These are phyloP conservation scores for Phrixothrix hirtus DNA, from an alignment of 2,888 invertebrate genomes.

Conservation along the genomic window DNA sequence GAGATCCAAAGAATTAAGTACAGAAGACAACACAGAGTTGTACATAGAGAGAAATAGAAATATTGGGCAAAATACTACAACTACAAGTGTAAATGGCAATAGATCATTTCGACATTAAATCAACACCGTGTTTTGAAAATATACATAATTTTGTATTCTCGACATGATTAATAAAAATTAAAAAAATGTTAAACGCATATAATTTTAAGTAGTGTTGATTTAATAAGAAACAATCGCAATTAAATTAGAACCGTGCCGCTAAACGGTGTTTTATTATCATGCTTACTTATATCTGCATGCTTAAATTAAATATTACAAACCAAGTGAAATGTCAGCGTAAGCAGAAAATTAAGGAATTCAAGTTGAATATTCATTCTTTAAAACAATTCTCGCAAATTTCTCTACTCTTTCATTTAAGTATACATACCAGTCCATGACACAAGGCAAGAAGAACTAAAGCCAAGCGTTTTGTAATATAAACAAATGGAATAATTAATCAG, in stretches of 20 bases:
- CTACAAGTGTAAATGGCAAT: slow-evolving; percentile 40
- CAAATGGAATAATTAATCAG: no score
- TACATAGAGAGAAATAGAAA: slow-evolving; percentile 56
- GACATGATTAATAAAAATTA: no score
- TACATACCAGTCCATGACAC: slow-evolving; percentile 8
- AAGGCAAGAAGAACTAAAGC: slow-evolving; percentile 10
- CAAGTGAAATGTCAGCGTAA: slow-evolving; percentile 21
- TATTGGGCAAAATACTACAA: slow-evolving; percentile 35
- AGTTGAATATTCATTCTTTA: not conserved
- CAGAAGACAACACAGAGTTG: slow-evolving; percentile 53
- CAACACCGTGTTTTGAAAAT: no score
- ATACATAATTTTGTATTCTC: no score
- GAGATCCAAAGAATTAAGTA: slow-evolving; percentile 33
- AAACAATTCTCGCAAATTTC: not conserved
- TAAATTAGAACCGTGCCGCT: slow-evolving; percentile 50
- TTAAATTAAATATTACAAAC: slow-evolving; percentile 18
- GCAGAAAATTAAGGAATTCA: slow-evolving; percentile 15
- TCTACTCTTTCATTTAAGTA: not conserved
- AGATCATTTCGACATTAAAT: slow-evolving; percentile 31
- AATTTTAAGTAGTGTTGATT: no score
- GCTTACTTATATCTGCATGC: slow-evolving; percentile 23
- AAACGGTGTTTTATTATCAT: slow-evolving; percentile 41
- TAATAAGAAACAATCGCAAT: no score
- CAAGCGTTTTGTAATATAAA: not conserved
- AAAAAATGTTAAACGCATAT: no score